Conservation (phyloP, 2,888 invertebrate genomes). For the Neria commutata region DNA sequence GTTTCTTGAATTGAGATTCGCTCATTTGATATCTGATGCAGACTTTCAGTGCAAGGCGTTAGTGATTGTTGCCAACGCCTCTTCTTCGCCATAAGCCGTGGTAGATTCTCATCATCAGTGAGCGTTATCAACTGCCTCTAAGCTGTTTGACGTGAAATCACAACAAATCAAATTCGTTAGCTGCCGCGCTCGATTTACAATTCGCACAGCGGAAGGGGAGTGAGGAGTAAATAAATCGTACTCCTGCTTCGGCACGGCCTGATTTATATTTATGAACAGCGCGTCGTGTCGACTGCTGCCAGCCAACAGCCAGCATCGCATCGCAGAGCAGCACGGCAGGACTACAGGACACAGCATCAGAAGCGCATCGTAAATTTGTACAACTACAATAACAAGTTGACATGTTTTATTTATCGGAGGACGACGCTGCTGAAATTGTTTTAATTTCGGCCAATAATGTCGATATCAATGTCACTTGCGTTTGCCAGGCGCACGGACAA, state of each 20-base stretch:
- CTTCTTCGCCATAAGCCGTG: no score
- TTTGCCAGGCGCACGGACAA: slow-evolving; percentile 12
- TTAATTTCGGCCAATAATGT: slow-evolving; percentile 43
- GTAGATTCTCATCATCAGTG: no score
- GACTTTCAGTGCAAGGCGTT: no score
- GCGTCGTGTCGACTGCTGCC: slow-evolving; percentile 23
- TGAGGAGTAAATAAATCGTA: slow-evolving; percentile 2
- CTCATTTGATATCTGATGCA: no score
- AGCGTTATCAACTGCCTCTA: no score
- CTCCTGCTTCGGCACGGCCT: slow-evolving; percentile 13
- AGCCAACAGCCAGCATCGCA: neutral
- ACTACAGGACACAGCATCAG: neutral
- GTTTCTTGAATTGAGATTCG: no score
- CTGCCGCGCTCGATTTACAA: no score
- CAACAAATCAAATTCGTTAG: no score
- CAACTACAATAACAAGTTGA: slow-evolving; percentile 46
- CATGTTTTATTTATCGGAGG: slow-evolving; percentile 53
- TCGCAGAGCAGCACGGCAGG: neutral
- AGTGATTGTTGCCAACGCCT: no score
- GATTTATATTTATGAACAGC: slow-evolving; percentile 34
- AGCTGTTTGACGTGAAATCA: no score
- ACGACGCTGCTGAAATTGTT: slow-evolving; percentile 49
- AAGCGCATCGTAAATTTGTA: slow-evolving; percentile 1
- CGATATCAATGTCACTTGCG: slow-evolving; percentile 24
- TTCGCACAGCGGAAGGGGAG: no score